phyloP scores from a whole-genome alignment of 2,888 invertebrate species.

The Hartigia nigra region DNA sequence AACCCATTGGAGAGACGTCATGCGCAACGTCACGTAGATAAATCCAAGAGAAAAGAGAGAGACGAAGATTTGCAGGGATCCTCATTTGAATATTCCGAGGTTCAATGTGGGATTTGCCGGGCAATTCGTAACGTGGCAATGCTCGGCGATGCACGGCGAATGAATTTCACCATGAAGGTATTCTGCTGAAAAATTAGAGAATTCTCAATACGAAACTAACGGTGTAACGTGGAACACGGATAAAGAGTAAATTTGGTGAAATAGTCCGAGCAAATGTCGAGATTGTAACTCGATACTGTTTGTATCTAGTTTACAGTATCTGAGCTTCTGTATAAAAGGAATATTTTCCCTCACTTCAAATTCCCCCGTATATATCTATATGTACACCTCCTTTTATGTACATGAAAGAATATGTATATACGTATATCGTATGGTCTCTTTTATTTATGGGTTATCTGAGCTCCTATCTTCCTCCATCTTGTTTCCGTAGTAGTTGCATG shows the following conservation, averaged over 20 bases:
- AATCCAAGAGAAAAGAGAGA: neutral
- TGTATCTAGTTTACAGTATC: neutral
- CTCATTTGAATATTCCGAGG: neutral
- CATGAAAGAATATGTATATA: neutral
- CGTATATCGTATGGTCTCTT: conserved; percentile 40
- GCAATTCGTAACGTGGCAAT: neutral
- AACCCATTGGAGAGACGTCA: neutral
- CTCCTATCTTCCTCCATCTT: conserved; percentile 26
- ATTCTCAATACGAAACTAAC: neutral
- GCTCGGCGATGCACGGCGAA: neutral
- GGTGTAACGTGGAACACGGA: neutral
- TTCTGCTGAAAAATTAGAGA: neutral
- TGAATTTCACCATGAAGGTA: neutral
- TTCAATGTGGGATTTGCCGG: no score
- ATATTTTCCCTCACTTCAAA: neutral
- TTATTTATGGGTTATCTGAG: conserved; percentile 50
- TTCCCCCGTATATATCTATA: neutral
- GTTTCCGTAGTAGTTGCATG: conserved; percentile 17
- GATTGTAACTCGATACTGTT: neutral
- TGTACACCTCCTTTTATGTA: neutral
- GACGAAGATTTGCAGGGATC: neutral
- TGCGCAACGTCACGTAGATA: neutral
- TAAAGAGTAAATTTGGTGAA: neutral
- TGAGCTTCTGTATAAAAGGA: neutral
- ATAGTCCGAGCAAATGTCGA: neutral